phyloP scores from a whole-genome alignment of 2,113 vertebrate genomes.

The Deroptyus accipitrinus region DNA sequence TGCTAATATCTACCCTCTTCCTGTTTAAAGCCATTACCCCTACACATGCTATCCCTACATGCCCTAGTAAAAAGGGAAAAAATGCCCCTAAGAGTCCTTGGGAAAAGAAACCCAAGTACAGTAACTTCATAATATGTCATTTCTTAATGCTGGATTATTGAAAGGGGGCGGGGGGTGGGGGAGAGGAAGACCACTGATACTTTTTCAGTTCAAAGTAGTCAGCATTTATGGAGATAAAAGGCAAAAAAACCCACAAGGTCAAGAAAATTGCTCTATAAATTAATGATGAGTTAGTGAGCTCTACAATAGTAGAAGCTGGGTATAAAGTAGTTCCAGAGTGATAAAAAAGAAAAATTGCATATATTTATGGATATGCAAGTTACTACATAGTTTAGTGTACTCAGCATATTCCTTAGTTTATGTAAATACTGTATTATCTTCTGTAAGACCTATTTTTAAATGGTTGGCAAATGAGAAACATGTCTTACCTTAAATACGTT shows the following conservation, averaged over 20 bases:
- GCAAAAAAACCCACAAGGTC: neutral
- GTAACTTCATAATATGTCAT: neutral
- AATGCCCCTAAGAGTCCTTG: neutral
- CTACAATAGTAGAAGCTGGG: neutral
- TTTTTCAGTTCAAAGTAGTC: neutral
- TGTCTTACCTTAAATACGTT: neutral
- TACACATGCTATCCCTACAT: neutral
- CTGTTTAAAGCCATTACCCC: neutral
- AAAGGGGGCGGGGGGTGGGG: neutral
- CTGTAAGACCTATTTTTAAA: neutral
- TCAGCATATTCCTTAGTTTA: neutral
- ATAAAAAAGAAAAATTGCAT: neutral
- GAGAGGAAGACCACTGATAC: neutral
- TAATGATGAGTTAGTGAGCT: neutral
- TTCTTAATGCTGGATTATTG: neutral
- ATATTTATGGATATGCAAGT: neutral
- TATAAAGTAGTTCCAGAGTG: neutral
- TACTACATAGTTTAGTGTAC: neutral
- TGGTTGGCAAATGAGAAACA: neutral
- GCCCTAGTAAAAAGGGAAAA: neutral
- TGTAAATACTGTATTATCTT: neutral
- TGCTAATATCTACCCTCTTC: neutral
- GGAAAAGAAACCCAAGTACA: neutral
- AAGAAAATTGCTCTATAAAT: neutral
- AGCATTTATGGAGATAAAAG: neutral